A percentile compares a stretch with the other conserved stretches of the same genome.
These are phyloP conservation scores for Thalassaphorura encarpata DNA, from an alignment of 1,140 invertebrate species.

Conservation along the genomic window DNA sequence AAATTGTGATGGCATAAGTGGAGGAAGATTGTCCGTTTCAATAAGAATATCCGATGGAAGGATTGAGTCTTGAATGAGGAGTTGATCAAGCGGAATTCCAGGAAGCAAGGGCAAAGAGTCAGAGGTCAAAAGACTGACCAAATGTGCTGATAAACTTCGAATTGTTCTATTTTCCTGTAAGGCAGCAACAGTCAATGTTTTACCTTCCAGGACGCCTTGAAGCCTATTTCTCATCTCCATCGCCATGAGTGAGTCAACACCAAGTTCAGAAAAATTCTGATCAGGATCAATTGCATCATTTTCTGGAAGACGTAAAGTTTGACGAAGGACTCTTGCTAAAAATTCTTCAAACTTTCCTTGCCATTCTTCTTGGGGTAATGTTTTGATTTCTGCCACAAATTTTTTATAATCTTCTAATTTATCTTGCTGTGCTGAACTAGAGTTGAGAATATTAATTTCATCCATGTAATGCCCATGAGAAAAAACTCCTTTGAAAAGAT, in stretches of 20 bases:
- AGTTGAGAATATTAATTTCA: neutral
- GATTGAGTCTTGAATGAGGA: neutral
- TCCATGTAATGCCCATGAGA: neutral
- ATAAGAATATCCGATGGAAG: neutral
- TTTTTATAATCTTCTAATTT: neutral
- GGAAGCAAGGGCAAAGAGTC: too few relatives aligned
- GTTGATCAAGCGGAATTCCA: neutral
- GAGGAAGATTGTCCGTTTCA: neutral
- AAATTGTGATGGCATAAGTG: neutral
- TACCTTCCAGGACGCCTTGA: neutral
- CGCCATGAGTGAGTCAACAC: constrained; percentile 11
- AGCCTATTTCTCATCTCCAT: constrained; percentile 13
- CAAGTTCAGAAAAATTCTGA: constrained; percentile 15
- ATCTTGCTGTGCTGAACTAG: neutral
- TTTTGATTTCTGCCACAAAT: constrained; percentile 3
- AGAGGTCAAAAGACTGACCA: neutral
- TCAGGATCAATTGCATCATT: constrained; percentile 7
- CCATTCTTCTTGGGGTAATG: neutral
- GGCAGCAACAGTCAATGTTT: neutral
- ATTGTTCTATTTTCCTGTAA: neutral
- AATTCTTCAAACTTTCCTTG: neutral
- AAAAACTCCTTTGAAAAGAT: neutral
- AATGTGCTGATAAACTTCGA: neutral
- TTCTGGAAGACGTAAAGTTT: neutral
- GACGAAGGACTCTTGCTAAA: neutral